phyloP scores from a whole-genome alignment of 92 coral and sea anemone species.

The Zoanthus sociatus region DNA sequence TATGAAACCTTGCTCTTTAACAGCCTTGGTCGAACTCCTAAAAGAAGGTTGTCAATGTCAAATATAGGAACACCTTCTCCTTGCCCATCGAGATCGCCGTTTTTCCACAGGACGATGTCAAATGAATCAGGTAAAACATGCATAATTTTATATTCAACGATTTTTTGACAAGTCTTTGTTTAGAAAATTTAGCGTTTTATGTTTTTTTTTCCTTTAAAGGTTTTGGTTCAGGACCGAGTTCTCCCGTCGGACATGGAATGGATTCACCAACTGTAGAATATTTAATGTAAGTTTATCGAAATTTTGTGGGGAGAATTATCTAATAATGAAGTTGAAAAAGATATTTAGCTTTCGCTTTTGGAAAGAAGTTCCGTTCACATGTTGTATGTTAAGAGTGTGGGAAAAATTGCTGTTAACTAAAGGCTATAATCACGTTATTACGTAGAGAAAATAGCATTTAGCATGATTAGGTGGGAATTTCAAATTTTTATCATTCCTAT shows the following conservation, averaged over 20 bases:
- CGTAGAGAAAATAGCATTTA: too few relatives aligned
- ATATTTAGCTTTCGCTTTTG: background rate
- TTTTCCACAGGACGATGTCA: slow-evolving; percentile 81
- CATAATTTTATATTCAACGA: background rate
- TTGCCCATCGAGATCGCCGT: slow-evolving; percentile 67
- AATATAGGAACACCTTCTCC: slow-evolving; percentile 80
- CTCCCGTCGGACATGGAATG: slow-evolving; percentile 58
- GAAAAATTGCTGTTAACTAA: too few relatives aligned
- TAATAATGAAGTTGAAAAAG: background rate
- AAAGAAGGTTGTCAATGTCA: slow-evolving; percentile 89
- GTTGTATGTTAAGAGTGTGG: background rate
- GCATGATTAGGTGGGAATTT: slow-evolving; percentile 34
- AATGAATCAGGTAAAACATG: slow-evolving; percentile 89
- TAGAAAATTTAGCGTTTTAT: slow-evolving; percentile 11
- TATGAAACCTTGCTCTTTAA: background rate
- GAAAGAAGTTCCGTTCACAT: background rate
- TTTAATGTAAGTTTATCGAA: slow-evolving; percentile 74
- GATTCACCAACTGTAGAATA: slow-evolving; percentile 95
- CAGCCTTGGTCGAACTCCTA: slow-evolving; percentile 91
- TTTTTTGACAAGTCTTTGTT: slow-evolving; percentile 8
- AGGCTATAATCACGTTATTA: too few relatives aligned
- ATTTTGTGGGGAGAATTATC: background rate
- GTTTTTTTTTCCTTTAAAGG: background rate
- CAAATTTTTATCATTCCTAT: background rate
- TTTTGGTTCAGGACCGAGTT: slow-evolving; percentile 49